Evolutionary conservation across 2,888 invertebrate genomes (phyloP), one percentile per base, ranked within the genome.

Genomic region (Habrosyne pyritoides): DNA sequence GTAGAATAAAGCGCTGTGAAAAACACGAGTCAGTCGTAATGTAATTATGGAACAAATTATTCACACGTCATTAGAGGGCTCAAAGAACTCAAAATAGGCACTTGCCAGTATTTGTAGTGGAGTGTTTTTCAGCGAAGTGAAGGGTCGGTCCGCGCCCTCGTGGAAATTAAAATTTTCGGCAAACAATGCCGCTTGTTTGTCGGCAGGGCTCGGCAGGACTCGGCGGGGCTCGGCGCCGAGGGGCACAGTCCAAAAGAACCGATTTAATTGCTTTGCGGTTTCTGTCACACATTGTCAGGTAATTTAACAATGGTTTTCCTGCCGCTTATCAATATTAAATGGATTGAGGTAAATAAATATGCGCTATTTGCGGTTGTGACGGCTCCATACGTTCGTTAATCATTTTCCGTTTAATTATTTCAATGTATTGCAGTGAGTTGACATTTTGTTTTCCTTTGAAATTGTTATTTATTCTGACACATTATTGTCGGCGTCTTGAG

Each of bases 21-120:
- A 33, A 33, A n/a, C 33, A 12, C 5, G 33, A n/a, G 12, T 42
- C 42, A 42, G 42, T 18, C 12, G 10, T 14, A 1, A 36, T 36
- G 14, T 36, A 14, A 36, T 18, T 42, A 42, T 42, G 42, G 42
- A 8, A 8, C 42, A 42, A 42, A 42, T 42, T 42, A 42, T 42
- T 42, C 42, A 42, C 42, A 42, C 42, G 42, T 42, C 42, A 42
- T 42, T 42, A 42, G n/a, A 42, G 42, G 42, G 42, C 42, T 14
- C 18, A 4, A 18, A 42, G 18, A 42, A 36, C 14, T 42, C 18
- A 18, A 8, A 42, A 42, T 42, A 42, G 42, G 42, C 6, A 42
- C 42, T 42, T 42, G 18, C 18, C 12, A 14, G 14, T n/a, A 42
- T 42, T 42, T 42, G 18, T 18, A 14, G 36, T 36, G 14, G 18